phyloP scores from a whole-genome alignment of 2,113 vertebrate genomes.

The Poeciliopsis prolifica region DNA sequence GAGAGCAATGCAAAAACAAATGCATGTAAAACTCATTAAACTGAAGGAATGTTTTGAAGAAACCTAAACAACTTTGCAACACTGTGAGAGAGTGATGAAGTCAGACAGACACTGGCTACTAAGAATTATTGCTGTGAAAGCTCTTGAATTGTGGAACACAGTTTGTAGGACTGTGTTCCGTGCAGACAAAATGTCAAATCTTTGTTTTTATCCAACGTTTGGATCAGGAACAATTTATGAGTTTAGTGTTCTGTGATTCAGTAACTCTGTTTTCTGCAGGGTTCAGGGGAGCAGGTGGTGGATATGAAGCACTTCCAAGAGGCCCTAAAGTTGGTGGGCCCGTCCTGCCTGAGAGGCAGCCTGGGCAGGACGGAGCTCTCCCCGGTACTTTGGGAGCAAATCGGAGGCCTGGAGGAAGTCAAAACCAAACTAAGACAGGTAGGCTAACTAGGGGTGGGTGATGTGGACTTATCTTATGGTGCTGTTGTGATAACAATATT shows the following conservation, averaged over 20 bases:
- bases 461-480: no score
- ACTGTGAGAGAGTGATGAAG: no score
- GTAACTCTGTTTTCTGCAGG: conserved; percentile 65
- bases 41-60: no score
- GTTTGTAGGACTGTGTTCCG: no score
- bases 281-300: conserved; percentile 65
- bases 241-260: not conserved
- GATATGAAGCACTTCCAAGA: conserved; percentile 83
- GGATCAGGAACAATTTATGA: not conserved
- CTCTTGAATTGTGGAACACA: not conserved
- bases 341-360: conserved; percentile 87
- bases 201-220: not conserved
- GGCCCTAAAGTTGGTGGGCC: conserved; percentile 86
- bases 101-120: no score
- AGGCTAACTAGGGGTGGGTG: not conserved
- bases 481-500: no score
- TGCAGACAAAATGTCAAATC: no score
- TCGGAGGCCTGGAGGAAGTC: conserved; percentile 93
- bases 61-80: no score
- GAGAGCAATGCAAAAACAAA: no score
- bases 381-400: conserved; percentile 88
- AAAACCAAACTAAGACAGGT: conserved; percentile 94
- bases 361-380: conserved; percentile 85
- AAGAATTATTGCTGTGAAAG: no score
- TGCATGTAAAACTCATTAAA: not conserved